Conservation (phyloP, 2,888 invertebrate genomes). For the Drosophila leonis region DNA sequence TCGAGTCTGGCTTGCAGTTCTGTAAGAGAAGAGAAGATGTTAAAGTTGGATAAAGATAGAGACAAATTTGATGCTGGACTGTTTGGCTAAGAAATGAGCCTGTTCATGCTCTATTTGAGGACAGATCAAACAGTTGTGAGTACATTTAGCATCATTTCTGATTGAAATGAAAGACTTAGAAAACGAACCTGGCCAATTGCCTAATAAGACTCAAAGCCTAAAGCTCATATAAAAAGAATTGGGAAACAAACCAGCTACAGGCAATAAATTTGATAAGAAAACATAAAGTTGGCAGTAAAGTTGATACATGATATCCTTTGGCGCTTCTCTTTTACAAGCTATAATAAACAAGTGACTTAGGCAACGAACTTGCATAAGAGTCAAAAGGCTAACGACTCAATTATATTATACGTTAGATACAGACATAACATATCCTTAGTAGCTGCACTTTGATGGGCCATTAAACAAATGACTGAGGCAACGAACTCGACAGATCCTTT, state of each 20-base stretch:
- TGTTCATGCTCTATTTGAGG: no score
- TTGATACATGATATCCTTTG: slow-evolving; percentile 8
- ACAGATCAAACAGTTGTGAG: no score
- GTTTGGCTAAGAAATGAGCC: no score
- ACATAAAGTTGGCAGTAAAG: background rate
- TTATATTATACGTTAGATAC: background rate
- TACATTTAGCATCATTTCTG: background rate
- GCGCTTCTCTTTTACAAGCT: background rate
- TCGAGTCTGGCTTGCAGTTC: slow-evolving; percentile 85
- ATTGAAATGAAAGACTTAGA: background rate
- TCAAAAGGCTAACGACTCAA: background rate
- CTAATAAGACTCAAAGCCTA: background rate
- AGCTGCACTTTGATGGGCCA: background rate
- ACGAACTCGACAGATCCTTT: slow-evolving; percentile 9
- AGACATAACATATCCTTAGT: background rate
- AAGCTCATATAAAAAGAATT: background rate
- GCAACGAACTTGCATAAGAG: background rate
- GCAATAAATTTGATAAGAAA: background rate
- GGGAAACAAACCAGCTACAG: background rate
- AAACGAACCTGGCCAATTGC: background rate
- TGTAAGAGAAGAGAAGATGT: slow-evolving; percentile 65
- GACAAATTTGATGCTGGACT: no score
- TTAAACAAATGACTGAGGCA: slow-evolving; percentile 15
- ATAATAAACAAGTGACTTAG: background rate
- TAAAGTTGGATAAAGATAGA: background rate